These are phyloP conservation scores for Probaryconus sp. DNA, from an alignment of 1,140 invertebrate species.

Conservation along the genomic window DNA sequence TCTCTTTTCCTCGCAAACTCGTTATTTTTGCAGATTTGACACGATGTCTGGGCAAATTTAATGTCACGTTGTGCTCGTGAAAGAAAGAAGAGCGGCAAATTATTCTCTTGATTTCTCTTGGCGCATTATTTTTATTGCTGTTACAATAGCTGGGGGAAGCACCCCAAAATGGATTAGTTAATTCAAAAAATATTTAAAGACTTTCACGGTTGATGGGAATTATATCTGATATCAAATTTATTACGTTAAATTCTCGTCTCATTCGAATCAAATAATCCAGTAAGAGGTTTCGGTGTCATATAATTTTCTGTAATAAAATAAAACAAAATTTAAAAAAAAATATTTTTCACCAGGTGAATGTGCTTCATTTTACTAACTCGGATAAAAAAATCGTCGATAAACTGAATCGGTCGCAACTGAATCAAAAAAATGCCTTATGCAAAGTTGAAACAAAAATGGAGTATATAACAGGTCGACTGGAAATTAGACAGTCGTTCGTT, in stretches of 20 bases:
- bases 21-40: conserved; percentile 60
- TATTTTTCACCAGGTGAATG: too few species aligned
- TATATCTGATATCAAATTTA: too few species aligned
- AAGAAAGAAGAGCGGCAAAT: conserved; percentile 47
- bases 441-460: conserved; percentile 25
- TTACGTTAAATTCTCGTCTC: too few species aligned
- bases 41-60: conserved; percentile 47
- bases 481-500: conserved; percentile 58
- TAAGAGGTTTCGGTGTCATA: too few species aligned
- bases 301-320: too few species aligned
- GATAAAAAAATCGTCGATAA: conserved; percentile 1
- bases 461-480: conserved; percentile 38
- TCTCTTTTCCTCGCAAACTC: conserved; percentile 44
- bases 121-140: conserved; percentile 38
- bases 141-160: conserved; percentile 15
- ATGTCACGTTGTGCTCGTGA: conserved; percentile 45
- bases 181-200: conserved; percentile 33
- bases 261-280: too few species aligned
- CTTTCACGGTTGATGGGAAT: conserved; percentile 1
- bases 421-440: conserved; percentile 10
- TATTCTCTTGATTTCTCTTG: conserved; percentile 45
- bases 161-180: conserved; percentile 34
- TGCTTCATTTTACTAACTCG: too few species aligned
- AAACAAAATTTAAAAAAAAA: too few species aligned
- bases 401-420: background rate